Conservation (phyloP, 2,888 invertebrate genomes). For the Papilio gigon region DNA sequence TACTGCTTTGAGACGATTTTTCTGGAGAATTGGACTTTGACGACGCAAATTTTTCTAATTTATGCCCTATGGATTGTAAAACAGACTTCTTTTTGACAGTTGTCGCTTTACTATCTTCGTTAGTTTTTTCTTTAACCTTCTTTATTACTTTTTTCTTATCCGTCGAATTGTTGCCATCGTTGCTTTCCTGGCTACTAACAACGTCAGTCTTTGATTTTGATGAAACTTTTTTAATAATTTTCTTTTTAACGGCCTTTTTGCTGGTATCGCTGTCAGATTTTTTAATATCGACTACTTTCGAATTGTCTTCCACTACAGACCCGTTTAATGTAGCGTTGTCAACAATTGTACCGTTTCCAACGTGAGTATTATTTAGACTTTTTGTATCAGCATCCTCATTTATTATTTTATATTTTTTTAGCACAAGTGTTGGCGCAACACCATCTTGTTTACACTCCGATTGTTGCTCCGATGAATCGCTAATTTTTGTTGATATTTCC, state of each 20-base stretch:
- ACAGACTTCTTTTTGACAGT: slow-evolving; percentile 85
- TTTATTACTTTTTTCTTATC: slow-evolving; percentile 76
- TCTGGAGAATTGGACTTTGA: slow-evolving; percentile 77
- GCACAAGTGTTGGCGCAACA: slow-evolving; percentile 51
- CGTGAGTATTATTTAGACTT: slow-evolving; percentile 48
- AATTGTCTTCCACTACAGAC: slow-evolving; percentile 55
- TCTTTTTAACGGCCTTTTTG: slow-evolving; percentile 76
- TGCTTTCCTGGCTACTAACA: slow-evolving; percentile 57
- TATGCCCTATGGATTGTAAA: slow-evolving; percentile 89
- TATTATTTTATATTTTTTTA: slow-evolving; percentile 71
- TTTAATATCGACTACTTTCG: slow-evolving; percentile 58
- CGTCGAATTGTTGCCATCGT: slow-evolving; percentile 58
- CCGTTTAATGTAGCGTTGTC: slow-evolving; percentile 57
- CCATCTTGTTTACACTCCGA: slow-evolving; percentile 47
- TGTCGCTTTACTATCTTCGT: slow-evolving; percentile 63
- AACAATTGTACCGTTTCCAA: slow-evolving; percentile 55
- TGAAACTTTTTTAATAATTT: slow-evolving; percentile 74
- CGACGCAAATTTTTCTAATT: slow-evolving; percentile 86
- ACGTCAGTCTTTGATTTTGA: slow-evolving; percentile 75
- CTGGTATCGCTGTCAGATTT: slow-evolving; percentile 60
- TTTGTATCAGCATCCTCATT: slow-evolving; percentile 54
- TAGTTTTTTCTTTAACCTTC: slow-evolving; percentile 69
- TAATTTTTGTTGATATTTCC: slow-evolving; percentile 50
- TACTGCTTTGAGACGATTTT: slow-evolving; percentile 67
- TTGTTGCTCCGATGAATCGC: slow-evolving; percentile 49